Percentiles rank a stretch among this genome's conserved stretches.
phyloP scores from a whole-genome alignment of 2,797 vertebrate species.

The Acanthornis magna region DNA sequence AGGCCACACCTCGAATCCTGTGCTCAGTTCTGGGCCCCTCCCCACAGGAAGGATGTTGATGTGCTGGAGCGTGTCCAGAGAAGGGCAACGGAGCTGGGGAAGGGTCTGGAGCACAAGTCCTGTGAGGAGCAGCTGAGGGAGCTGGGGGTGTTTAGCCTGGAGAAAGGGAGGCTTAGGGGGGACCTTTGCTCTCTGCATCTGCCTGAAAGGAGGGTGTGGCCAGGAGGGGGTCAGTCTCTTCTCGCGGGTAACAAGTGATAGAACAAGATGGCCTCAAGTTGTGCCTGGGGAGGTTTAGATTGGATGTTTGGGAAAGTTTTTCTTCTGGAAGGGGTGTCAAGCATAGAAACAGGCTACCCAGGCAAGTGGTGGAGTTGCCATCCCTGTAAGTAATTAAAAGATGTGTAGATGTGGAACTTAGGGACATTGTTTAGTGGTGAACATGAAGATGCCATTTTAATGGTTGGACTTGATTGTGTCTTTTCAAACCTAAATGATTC shows the following conservation, averaged over 20 bases:
- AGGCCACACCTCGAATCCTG: rapidly evolving
- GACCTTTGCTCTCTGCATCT: rapidly evolving
- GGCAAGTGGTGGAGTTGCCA: background rate
- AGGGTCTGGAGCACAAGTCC: background rate
- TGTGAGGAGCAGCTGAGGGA: background rate
- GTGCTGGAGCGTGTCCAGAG: background rate
- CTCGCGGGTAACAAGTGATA: rapidly evolving
- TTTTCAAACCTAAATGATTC: background rate
- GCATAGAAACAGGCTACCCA: background rate
- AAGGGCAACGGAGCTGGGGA: rapidly evolving
- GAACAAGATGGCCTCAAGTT: background rate
- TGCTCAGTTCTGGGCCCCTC: background rate
- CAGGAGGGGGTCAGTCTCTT: rapidly evolving
- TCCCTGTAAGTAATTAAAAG: background rate
- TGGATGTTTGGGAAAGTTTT: background rate
- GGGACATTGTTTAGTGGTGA: background rate
- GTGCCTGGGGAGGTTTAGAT: rapidly evolving
- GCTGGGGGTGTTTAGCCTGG: background rate
- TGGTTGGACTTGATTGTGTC: background rate
- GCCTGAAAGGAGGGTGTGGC: background rate
- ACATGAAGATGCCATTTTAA: background rate
- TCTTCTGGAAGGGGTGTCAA: background rate
- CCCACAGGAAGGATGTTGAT: background rate
- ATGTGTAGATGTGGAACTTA: background rate
- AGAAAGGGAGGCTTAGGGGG: background rate